Conservation (phyloP, 2,797 vertebrate species). For the Astyanax mexicanus region DNA sequence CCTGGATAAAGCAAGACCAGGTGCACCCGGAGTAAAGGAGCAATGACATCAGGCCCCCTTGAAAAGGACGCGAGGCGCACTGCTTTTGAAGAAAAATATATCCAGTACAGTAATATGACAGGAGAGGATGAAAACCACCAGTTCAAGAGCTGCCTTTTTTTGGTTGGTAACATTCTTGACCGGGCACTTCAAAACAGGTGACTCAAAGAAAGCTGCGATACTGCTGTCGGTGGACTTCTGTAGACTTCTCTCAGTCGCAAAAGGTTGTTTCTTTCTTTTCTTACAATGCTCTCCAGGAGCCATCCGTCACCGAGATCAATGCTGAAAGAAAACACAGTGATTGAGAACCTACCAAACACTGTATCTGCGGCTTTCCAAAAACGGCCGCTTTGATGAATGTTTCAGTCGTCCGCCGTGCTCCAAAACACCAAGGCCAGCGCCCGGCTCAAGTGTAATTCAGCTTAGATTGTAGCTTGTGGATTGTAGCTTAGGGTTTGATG, state of each 20-base stretch:
- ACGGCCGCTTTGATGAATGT: background rate
- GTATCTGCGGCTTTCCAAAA: background rate
- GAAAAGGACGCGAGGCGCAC: background rate
- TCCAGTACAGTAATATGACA: background rate
- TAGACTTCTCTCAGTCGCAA: background rate
- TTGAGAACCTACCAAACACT: background rate
- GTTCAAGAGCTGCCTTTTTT: background rate
- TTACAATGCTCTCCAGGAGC: background rate
- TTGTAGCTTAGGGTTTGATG: too few relatives aligned
- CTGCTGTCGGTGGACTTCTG: background rate
- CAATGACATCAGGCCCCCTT: slow-evolving; percentile 32
- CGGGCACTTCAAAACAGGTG: slow-evolving; percentile 1
- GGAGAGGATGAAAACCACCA: background rate
- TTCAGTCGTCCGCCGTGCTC: background rate
- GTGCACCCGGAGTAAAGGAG: slow-evolving; percentile 10
- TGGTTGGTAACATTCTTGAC: background rate
- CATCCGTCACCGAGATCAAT: background rate
- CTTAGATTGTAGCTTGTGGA: too few relatives aligned
- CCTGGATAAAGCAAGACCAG: slow-evolving; percentile 34
- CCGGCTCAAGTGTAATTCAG: too few relatives aligned
- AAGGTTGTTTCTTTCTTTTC: background rate
- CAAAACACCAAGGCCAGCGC: too few relatives aligned
- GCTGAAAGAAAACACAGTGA: background rate
- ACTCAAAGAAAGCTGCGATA: background rate
- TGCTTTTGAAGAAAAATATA: background rate